These are phyloP conservation scores for Arvicanthis niloticus DNA, from an alignment of 2,113 vertebrate genomes.

Conservation along the genomic window DNA sequence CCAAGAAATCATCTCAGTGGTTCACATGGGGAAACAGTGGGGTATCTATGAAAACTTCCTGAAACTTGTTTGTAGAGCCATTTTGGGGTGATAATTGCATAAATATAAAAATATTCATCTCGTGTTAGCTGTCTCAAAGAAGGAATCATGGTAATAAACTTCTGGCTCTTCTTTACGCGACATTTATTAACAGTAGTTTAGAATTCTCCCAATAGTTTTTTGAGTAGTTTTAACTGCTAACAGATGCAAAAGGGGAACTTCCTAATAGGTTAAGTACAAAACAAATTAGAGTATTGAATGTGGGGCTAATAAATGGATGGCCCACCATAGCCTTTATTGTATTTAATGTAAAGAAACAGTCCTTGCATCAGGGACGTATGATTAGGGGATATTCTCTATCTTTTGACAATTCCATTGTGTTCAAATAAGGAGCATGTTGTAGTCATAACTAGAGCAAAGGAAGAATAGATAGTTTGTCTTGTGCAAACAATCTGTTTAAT, in stretches of 20 bases:
- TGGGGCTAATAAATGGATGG: neutral
- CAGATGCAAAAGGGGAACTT: slow-evolving; percentile 9
- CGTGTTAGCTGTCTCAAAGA: neutral
- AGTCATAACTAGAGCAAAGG: slow-evolving; percentile 58
- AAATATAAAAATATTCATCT: neutral
- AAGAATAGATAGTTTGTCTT: slow-evolving; percentile 40
- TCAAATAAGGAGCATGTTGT: slow-evolving; percentile 45
- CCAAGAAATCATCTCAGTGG: neutral
- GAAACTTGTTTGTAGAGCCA: neutral
- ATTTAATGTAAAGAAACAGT: slow-evolving; percentile 22
- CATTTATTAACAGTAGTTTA: slow-evolving; percentile 23
- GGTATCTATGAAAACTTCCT: neutral
- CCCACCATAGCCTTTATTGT: neutral
- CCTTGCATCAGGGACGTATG: neutral
- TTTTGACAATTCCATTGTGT: slow-evolving; percentile 37
- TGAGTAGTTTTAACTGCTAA: slow-evolving; percentile 51
- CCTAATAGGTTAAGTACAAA: slow-evolving; percentile 16
- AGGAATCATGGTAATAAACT: neutral
- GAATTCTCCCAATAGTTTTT: slow-evolving; percentile 21
- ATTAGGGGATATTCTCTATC: neutral
- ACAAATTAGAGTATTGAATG: neutral
- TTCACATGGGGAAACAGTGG: neutral
- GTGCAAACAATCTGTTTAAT: slow-evolving; percentile 32
- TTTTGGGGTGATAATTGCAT: neutral
- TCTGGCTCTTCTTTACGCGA: neutral